Evolutionary conservation across 2,797 vertebrate species (phyloP).

Genomic region (Valencia hispanica): DNA sequence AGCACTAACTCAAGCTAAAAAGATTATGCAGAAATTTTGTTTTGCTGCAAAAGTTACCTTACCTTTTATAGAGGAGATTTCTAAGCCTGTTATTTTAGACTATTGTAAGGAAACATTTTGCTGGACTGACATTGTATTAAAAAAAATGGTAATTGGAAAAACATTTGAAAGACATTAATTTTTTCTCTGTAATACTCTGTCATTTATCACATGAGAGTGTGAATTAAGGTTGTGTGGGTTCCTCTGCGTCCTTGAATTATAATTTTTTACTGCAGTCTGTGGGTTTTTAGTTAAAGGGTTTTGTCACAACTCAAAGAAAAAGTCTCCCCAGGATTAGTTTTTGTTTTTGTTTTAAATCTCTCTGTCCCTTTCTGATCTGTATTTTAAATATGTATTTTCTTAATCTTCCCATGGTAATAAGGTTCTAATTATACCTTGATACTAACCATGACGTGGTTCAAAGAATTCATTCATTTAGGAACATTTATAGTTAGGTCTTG

Average conservation of each 20-base stretch:
- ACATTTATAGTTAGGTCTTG: conserved; percentile 1
- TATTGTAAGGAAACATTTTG: conserved; percentile 6
- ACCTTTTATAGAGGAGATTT: conserved; percentile 24
- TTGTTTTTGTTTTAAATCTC: conserved; percentile 57
- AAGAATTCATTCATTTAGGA: background rate
- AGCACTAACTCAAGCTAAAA: conserved; percentile 48
- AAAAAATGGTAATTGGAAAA: background rate
- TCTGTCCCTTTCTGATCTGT: conserved; percentile 36
- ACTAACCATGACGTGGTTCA: background rate
- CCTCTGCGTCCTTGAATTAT: conserved; percentile 25
- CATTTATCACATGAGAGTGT: conserved; percentile 24
- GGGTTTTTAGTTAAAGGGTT: conserved; percentile 69
- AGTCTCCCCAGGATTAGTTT: conserved; percentile 63
- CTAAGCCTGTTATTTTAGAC: conserved; percentile 13
- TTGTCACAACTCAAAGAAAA: conserved; percentile 63
- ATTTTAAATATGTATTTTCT: too few relatives aligned
- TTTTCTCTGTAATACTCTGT: conserved; percentile 12
- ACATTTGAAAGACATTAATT: background rate
- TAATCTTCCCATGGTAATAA: too few relatives aligned
- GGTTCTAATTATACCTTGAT: too few relatives aligned
- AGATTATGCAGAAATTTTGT: conserved; percentile 56
- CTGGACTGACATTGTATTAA: conserved; percentile 15
- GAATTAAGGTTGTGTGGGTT: conserved; percentile 38
- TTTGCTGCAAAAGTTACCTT: conserved; percentile 43
- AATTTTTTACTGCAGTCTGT: conserved; percentile 47